Evolutionary conservation across 2,797 vertebrate species (phyloP), one percentile per base, ranked within the genome.

Genomic region (Anas flavirostris): DNA sequence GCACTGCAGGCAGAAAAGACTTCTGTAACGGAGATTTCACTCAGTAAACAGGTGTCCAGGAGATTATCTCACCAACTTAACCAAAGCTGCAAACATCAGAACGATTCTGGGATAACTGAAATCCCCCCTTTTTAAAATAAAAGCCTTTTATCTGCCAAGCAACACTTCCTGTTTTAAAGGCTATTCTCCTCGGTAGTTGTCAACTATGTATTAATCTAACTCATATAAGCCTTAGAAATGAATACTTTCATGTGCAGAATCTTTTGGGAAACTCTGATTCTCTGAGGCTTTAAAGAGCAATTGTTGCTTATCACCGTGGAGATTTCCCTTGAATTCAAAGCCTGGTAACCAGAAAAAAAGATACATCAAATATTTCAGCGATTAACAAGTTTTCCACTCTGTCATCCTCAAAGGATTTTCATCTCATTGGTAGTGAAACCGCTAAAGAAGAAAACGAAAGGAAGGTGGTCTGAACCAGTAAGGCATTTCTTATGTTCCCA

Each of bases 1-100:
- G 93, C 22, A 83, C 81, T 72, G 72, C 39, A 7, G 2, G 60
- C 82, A 86, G 91, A 79, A 90, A 91, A 94, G 10, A 75, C 79
- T 76, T 78, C 64, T n/a, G 14, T 67, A 48, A 63, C 0, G 2
- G 91, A 86, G 81, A 69, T 80, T 91, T 96, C 92, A 60, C 90
- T 78, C 69, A 8, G 79, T 87, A 86, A 93, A 72, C 85, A 95
- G 76, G 82, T 86, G 87, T 73, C 92, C 48, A 26, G n/a, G 76
- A 93, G 96, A 96, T 96, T 96, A 95, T 91, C 84, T 94, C 17
- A 0, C 88, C 91, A 95, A 95, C 84, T 97, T 95, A 94, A 94
- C 88, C 88, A 88, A 81, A 94, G 92, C 94, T 93, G 91, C 77
- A 79, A 92, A 92, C 60, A 93, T 75, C 88, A 95, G 59, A 83